These are phyloP conservation scores for Tragelaphus imberbis DNA, from an alignment of 2,113 vertebrate genomes.

Conservation along the genomic window DNA sequence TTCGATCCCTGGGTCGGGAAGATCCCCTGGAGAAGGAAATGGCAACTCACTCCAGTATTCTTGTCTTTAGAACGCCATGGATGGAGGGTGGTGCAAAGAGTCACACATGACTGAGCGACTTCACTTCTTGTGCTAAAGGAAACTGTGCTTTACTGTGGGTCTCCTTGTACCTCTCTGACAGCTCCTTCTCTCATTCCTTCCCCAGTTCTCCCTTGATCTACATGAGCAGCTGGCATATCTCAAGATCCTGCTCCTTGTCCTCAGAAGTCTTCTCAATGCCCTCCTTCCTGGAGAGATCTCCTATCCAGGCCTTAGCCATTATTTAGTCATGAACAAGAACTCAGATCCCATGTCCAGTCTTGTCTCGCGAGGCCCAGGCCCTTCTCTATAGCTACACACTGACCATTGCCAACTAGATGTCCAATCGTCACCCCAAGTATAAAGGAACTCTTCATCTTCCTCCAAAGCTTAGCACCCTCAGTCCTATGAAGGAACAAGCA, in stretches of 20 bases:
- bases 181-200: neutral
- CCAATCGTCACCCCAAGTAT: no score
- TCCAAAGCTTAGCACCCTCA: neutral
- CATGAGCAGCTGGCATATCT: no score
- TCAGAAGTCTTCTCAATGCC: neutral
- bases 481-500: neutral
- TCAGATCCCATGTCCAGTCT: neutral
- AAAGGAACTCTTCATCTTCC: neutral
- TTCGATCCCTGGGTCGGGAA: neutral
- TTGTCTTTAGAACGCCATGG: neutral
- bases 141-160: neutral
- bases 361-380: neutral
- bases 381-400: neutral
- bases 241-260: neutral
- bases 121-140: neutral
- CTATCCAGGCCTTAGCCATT: neutral
- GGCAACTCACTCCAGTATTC: neutral
- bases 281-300: neutral
- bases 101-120: neutral
- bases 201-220: neutral
- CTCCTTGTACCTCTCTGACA: neutral
- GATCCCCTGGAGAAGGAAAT: neutral
- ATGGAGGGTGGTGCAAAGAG: neutral
- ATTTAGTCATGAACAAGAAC: neutral
- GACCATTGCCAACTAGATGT: neutral